phyloP scores from a whole-genome alignment of 1,140 invertebrate species.

The Trigoniulus corallinus region DNA sequence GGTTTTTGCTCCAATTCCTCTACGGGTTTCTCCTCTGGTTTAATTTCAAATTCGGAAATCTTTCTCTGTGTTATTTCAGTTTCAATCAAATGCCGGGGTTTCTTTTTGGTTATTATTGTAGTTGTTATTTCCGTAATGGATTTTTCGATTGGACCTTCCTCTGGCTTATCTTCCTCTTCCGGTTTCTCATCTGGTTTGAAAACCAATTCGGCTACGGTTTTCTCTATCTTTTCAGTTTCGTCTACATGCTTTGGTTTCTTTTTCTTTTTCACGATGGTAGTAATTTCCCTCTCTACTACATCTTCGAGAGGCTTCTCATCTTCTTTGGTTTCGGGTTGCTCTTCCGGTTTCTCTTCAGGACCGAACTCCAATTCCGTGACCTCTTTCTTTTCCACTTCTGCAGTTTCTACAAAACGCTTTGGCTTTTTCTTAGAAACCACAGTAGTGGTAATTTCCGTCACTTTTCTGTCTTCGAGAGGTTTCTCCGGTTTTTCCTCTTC shows the following conservation, averaged over 20 bases:
- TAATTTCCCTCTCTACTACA: constrained; percentile 5
- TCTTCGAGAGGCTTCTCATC: constrained; percentile 1
- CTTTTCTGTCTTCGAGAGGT: no score
- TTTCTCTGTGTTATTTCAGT: no score
- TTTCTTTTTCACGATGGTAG: neutral
- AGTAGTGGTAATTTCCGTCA: no score
- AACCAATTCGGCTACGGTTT: neutral
- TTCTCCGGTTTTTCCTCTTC: no score
- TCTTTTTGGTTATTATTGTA: no score
- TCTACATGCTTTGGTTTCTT: neutral
- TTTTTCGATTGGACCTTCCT: no score
- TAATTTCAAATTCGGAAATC: no score
- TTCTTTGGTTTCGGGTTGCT: constrained; percentile 2
- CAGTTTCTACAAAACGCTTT: neutral
- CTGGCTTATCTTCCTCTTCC: neutral
- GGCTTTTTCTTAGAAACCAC: no score
- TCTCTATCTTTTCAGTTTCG: neutral
- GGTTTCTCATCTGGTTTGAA: neutral
- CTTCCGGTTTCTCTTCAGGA: neutral
- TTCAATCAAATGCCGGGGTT: no score
- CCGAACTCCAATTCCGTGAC: neutral
- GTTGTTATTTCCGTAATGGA: no score
- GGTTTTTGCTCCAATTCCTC: neutral
- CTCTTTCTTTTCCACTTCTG: neutral
- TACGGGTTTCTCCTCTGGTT: no score